Conservation (phyloP, 23 tunicate species). For the Clavelina lepadiformis region DNA sequence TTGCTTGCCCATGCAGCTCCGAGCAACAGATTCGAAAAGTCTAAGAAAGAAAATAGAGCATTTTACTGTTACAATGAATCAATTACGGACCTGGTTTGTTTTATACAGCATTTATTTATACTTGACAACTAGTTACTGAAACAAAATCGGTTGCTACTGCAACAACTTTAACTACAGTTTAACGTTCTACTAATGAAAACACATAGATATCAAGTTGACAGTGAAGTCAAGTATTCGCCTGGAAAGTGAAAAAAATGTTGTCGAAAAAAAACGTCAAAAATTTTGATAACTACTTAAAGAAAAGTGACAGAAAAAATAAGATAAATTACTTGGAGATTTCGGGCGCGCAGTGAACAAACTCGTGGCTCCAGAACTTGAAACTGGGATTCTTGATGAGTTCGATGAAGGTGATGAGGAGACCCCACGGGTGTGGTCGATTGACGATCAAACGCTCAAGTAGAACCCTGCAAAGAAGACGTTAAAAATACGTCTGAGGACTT, state of each 20-base stretch:
- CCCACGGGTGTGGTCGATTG: conserved; percentile 99
- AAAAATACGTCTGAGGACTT: neutral
- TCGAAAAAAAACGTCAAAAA: neutral
- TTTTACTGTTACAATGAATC: too few species aligned
- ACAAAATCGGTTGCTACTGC: neutral
- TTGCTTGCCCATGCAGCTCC: conserved; percentile 95
- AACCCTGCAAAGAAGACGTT: conserved; percentile 49
- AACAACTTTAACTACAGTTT: neutral
- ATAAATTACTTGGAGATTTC: conserved; percentile 83
- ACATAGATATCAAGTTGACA: neutral
- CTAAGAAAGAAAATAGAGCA: conserved; percentile 27
- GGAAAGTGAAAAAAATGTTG: neutral
- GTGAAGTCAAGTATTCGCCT: neutral
- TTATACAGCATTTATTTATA: neutral
- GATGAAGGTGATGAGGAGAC: conserved; percentile 95
- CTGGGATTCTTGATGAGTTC: conserved; percentile 88
- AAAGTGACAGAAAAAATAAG: neutral
- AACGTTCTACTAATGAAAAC: too few species aligned
- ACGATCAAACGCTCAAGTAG: conserved; percentile 94
- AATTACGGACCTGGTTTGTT: too few species aligned
- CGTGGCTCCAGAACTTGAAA: conserved; percentile 98
- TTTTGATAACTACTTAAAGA: neutral
- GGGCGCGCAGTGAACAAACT: conserved; percentile 92
- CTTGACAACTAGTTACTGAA: neutral
- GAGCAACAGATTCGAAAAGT: conserved; percentile 89